Conservation (phyloP, 2,888 invertebrate species). For the Lithophane ornitopus region DNA sequence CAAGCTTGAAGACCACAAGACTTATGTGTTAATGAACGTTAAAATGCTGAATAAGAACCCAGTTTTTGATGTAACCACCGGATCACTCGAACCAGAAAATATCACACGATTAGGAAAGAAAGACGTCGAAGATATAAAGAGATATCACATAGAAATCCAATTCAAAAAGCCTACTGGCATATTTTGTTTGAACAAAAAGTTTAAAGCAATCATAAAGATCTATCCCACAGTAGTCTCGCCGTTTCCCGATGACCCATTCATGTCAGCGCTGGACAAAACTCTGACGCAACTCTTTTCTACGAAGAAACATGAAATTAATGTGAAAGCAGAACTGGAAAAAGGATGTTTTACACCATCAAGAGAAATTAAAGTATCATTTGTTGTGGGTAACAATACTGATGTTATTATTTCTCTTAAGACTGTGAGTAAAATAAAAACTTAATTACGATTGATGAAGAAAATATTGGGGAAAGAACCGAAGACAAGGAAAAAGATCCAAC, state of each 20-base stretch:
- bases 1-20: constrained; percentile 34
- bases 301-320: constrained; percentile 49
- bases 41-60: constrained; percentile 48
- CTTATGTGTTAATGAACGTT: constrained; percentile 35
- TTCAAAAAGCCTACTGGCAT: constrained; percentile 43
- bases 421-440: constrained; percentile 18
- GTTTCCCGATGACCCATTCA: constrained; percentile 39
- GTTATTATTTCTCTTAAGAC: constrained; percentile 44
- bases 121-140: constrained; percentile 18
- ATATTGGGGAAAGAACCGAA: background rate
- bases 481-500: background rate
- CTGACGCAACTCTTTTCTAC: constrained; percentile 35
- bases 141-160: constrained; percentile 42
- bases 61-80: background rate
- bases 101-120: background rate
- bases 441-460: background rate
- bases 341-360: constrained; percentile 44
- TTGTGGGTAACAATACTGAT: constrained; percentile 51
- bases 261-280: constrained; percentile 41
- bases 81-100: background rate
- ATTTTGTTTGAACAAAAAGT: constrained; percentile 37
- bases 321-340: constrained; percentile 41
- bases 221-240: constrained; percentile 41
- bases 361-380: constrained; percentile 47
- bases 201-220: constrained; percentile 42